Evolutionary conservation across 1,140 invertebrate genomes (phyloP), one percentile per base, ranked within the genome.

Genomic region (Bombus superbus): DNA sequence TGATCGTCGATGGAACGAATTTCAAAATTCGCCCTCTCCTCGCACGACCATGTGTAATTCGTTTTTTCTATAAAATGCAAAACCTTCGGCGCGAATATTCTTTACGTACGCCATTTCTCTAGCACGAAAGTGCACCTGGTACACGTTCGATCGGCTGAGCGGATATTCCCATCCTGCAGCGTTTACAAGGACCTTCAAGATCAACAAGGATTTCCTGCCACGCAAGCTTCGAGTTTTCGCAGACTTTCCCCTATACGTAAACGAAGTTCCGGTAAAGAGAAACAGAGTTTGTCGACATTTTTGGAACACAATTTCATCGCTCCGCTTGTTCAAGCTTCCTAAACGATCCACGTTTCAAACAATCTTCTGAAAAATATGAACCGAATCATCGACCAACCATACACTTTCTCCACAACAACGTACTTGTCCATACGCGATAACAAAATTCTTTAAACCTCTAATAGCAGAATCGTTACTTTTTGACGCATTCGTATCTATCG

Each of bases 141-240:
- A 66, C 47, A 82, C 32, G 44, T 62, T 72, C 40, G 44, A 64
- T 15, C 74, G 38, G 10, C 15, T 25, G 59, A 59, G 35, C 59
- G 68, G 64, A 68, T 73, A 83, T 72, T 86, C 73, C 11, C 38
- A 59, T 79, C 35, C 64, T 68, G 44, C 28, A 22, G 38, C n/a
- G 76, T 83, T 78, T n/a, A 22, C 44, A 13, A 84, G 22, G 68
- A 57, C 25, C n/a, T 74, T 38, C n/a, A 35, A n/a, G 73, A 74
- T 82, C 62, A 40, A 62, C 68, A 32, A 4, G 32, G 66, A 59
- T 72, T 59, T 68, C 77, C 40, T 78, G 40, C 40, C 22, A 18
- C 3, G 6, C 42, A 22, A 62, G 53, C 57, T 47, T 18, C 32
- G 25, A 75, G 73, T 38, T 57, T 75, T 57, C 73, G 32, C 47